phyloP scores from a whole-genome alignment of 2,797 vertebrate species.

The Sebastes oblongus region DNA sequence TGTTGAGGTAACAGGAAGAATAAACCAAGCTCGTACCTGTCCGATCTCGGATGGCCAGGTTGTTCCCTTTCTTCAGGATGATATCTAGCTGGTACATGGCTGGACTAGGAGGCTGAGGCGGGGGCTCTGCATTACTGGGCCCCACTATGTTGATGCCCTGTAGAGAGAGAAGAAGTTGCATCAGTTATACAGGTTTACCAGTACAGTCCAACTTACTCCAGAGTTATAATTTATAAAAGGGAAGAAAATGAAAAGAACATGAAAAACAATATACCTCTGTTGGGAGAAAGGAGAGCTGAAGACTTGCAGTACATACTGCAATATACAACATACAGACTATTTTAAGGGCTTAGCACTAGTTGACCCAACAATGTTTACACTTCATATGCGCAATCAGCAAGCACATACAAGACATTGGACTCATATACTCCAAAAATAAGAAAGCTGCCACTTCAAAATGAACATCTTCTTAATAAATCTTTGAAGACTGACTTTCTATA shows the following conservation, averaged over 20 bases:
- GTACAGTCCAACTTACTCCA: not conserved
- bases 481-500: not conserved
- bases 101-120: slow-evolving; percentile 75
- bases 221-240: too few relatives aligned
- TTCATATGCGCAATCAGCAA: not conserved
- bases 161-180: slow-evolving; percentile 33
- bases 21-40: slow-evolving; percentile 83
- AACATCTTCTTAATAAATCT: not conserved
- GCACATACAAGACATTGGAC: not conserved
- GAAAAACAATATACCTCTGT: not conserved
- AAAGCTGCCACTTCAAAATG: not conserved
- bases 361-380: not conserved
- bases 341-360: not conserved
- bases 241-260: not conserved
- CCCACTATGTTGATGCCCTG: slow-evolving; percentile 87
- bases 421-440: not conserved
- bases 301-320: not conserved
- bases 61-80: slow-evolving; percentile 90
- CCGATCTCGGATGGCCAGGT: slow-evolving; percentile 93
- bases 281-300: not conserved
- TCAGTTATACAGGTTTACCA: not conserved
- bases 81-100: slow-evolving; percentile 95
- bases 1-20: not conserved
- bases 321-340: too few relatives aligned
- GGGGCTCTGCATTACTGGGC: slow-evolving; percentile 87